A percentile compares a stretch with the other conserved stretches of the same genome.
Conservation (phyloP, 2,888 invertebrate species). For the Chalcis sispes region DNA sequence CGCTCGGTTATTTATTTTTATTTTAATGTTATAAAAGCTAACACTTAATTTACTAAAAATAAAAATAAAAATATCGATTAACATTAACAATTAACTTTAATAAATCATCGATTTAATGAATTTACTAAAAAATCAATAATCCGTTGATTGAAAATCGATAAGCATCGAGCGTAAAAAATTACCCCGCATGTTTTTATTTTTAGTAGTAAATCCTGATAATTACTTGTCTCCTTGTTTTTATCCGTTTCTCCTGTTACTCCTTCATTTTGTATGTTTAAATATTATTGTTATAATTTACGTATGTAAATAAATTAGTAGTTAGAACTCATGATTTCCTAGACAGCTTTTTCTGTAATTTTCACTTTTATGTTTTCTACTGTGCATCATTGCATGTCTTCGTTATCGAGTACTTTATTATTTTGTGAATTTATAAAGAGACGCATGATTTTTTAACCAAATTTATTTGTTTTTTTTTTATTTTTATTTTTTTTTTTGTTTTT, state of each 20-base stretch:
- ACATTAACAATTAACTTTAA: slow-evolving; percentile 22
- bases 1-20: not conserved
- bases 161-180: slow-evolving; percentile 55
- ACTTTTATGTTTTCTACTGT: slow-evolving; percentile 30
- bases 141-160: slow-evolving; percentile 6
- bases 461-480: not conserved
- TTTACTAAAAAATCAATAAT: slow-evolving; percentile 24
- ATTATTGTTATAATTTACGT: slow-evolving; percentile 36
- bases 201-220: slow-evolving; percentile 29
- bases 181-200: slow-evolving; percentile 42
- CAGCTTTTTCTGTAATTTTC: slow-evolving; percentile 33
- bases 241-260: slow-evolving; percentile 15
- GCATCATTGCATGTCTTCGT: slow-evolving; percentile 27
- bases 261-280: slow-evolving; percentile 20
- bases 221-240: slow-evolving; percentile 7
- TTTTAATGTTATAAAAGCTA: slow-evolving; percentile 1
- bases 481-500: no score
- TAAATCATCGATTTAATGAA: not conserved
- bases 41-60: slow-evolving; percentile 32
- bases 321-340: slow-evolving; percentile 17
- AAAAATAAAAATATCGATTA: slow-evolving; percentile 12
- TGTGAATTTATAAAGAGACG: no score
- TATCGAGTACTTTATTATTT: no score
- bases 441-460: no score
- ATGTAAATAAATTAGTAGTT: slow-evolving; percentile 46